phyloP scores from a whole-genome alignment of 2,888 invertebrate genomes.

The Ceramica pisi region DNA sequence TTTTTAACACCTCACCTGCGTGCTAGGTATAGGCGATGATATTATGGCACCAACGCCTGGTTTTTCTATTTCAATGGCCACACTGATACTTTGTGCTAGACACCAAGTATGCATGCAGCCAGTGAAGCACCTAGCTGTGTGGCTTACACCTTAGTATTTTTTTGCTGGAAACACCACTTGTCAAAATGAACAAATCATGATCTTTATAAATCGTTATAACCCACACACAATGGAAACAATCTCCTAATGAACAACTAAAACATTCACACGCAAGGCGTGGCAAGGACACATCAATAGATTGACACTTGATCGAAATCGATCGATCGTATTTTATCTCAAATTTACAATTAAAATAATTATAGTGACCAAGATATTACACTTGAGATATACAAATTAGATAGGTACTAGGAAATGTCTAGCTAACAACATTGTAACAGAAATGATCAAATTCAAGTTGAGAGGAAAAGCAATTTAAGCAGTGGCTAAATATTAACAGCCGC shows the following conservation, averaged over 20 bases:
- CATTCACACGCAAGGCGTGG: slow-evolving; percentile 17
- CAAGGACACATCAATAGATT: slow-evolving; percentile 42
- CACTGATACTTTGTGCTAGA: not conserved
- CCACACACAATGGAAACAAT: not conserved
- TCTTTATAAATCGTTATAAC: not conserved
- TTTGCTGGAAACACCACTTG: not conserved
- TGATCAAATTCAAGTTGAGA: too few species aligned
- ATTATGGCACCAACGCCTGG: not conserved
- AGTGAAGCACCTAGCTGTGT: not conserved
- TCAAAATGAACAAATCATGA: too few species aligned
- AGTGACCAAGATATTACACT: not conserved
- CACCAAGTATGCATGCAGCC: not conserved
- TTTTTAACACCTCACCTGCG: not conserved
- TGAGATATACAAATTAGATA: not conserved
- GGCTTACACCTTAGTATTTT: not conserved
- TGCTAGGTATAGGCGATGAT: not conserved
- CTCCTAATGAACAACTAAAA: slow-evolving; percentile 22
- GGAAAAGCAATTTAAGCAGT: too few species aligned
- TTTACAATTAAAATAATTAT: slow-evolving; percentile 5
- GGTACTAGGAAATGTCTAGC: not conserved
- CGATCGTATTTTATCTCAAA: slow-evolving; percentile 16
- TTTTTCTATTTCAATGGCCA: not conserved
- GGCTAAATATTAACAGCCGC: too few species aligned
- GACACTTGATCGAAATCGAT: slow-evolving; percentile 26
- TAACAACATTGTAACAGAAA: not conserved